Evolutionary conservation across 2,113 vertebrate genomes (phyloP).

Genomic region (Calidris pugnax): DNA sequence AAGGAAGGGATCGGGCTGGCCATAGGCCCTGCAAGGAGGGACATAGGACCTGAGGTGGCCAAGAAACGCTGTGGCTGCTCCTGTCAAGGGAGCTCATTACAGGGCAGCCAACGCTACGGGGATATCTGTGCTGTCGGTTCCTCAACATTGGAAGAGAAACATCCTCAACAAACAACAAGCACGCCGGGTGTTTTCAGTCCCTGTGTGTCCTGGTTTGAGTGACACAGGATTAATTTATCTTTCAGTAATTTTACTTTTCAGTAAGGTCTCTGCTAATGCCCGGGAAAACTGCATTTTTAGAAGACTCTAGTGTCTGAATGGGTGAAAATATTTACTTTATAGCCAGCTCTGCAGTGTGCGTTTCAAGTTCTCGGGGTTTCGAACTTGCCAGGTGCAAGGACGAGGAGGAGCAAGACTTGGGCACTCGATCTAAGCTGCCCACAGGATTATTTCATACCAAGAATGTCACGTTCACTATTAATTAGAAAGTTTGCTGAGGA

Average conservation of each 20-base stretch:
- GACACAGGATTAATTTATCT: neutral
- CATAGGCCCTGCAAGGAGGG: neutral
- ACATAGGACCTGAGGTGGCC: neutral
- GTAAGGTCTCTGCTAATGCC: neutral
- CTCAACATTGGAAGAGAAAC: neutral
- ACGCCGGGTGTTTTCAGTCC: rapidly evolving
- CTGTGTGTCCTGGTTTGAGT: neutral
- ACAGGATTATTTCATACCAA: neutral
- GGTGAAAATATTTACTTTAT: neutral
- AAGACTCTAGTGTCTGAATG: neutral
- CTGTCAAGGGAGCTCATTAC: neutral
- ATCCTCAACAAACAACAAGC: no score
- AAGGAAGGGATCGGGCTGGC: neutral
- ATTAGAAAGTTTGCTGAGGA: neutral
- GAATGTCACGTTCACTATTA: neutral
- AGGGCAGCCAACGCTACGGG: rapidly evolving
- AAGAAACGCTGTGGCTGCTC: rapidly evolving
- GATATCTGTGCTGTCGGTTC: neutral
- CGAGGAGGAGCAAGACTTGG: neutral
- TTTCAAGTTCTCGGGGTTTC: neutral
- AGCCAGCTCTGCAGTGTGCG: neutral
- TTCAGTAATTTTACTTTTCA: neutral
- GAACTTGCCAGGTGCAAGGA: neutral
- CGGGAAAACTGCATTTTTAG: neutral
- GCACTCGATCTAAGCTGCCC: neutral